Percentiles rank a stretch among this genome's conserved stretches.
Evolutionary conservation across 2,888 invertebrate species (phyloP).

Genomic region (Athalia rosae): DNA sequence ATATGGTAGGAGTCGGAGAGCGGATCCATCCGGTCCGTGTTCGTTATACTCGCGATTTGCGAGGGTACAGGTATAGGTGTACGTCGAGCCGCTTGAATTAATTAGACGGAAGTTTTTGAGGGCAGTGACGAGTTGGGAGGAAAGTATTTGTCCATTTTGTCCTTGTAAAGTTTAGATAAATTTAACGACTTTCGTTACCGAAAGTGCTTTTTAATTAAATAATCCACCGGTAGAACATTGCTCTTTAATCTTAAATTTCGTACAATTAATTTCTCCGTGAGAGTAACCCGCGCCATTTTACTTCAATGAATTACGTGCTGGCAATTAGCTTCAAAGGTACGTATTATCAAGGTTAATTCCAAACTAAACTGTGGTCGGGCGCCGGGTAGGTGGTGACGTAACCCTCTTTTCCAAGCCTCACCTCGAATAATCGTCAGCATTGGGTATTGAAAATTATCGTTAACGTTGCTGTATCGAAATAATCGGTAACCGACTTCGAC

Average conservation of each 20-base stretch:
- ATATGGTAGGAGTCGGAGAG: constrained; percentile 9
- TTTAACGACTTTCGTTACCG: constrained; percentile 31
- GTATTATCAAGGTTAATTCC: constrained; percentile 44
- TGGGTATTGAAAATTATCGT: too few relatives aligned
- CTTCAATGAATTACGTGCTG: constrained; percentile 36
- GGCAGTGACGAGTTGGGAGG: constrained; percentile 18
- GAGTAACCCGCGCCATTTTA: constrained; percentile 38
- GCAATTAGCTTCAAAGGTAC: constrained; percentile 43
- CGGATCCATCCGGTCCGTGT: constrained; percentile 12
- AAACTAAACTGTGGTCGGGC: constrained; percentile 6
- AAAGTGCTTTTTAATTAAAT: constrained; percentile 42
- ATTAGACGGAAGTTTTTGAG: constrained; percentile 16
- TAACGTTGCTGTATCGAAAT: too few relatives aligned
- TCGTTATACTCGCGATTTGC: too few relatives aligned
- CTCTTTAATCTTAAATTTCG: constrained; percentile 41
- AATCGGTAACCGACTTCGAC: too few relatives aligned
- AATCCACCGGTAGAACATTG: constrained; percentile 33
- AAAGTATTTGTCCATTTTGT: constrained; percentile 35
- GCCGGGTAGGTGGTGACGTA: not conserved
- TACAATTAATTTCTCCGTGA: constrained; percentile 35
- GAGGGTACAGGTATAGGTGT: constrained; percentile 18
- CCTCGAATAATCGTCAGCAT: not conserved
- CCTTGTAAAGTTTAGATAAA: constrained; percentile 34
- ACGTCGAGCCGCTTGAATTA: constrained; percentile 26
- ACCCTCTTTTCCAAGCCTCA: constrained; percentile 30